These are phyloP conservation scores for Nycticebus coucang DNA, from an alignment of 2,113 vertebrate species.

Conservation along the genomic window DNA sequence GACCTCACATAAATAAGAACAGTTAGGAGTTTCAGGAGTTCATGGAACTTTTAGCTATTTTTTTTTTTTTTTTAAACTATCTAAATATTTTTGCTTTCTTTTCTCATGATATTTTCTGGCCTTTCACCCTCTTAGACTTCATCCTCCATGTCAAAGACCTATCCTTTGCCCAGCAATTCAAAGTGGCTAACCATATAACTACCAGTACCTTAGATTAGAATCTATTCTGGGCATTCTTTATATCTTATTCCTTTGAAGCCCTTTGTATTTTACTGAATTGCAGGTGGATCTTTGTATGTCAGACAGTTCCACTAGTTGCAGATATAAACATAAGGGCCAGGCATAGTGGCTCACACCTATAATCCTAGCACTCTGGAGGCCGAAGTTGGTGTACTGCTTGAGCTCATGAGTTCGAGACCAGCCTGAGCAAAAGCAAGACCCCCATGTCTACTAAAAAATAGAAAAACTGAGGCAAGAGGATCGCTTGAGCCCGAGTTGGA, in stretches of 20 bases:
- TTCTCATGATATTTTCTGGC: not conserved
- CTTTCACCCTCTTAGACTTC: not conserved
- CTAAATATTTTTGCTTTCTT: not conserved
- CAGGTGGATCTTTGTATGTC: not conserved
- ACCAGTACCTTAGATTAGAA: not conserved
- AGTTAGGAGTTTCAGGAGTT: slow-evolving; percentile 19
- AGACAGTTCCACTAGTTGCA: not conserved
- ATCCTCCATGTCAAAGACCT: not conserved
- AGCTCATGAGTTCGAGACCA: too few species aligned
- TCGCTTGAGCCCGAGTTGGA: too few species aligned
- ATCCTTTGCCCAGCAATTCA: not conserved
- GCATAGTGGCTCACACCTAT: too few species aligned
- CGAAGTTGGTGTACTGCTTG: too few species aligned
- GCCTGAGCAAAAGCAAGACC: too few species aligned
- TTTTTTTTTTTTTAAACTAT: not conserved
- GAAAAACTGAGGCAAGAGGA: too few species aligned
- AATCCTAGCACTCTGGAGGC: too few species aligned
- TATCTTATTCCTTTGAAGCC: not conserved
- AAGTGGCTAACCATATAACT: not conserved
- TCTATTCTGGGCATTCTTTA: not conserved
- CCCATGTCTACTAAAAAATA: too few species aligned
- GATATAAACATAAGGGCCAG: not conserved
- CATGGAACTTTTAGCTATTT: not conserved
- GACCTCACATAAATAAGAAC: not conserved
- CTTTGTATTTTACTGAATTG: slow-evolving; percentile 4